phyloP scores from a whole-genome alignment of 2,888 invertebrate genomes.

The Epinotia ramella region DNA sequence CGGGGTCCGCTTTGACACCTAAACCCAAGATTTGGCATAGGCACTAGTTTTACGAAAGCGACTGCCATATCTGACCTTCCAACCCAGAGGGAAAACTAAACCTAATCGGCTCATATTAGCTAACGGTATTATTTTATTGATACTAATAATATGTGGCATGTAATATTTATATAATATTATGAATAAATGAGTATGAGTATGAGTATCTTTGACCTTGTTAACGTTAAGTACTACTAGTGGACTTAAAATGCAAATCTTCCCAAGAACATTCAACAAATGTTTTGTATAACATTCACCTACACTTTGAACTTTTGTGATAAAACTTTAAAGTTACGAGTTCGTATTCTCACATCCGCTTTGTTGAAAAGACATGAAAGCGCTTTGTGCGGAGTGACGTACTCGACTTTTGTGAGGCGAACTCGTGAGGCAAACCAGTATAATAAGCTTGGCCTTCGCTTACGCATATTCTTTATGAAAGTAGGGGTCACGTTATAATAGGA shows the following conservation, averaged over 20 bases:
- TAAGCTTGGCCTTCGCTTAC: neutral
- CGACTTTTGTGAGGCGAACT: neutral
- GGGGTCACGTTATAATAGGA: neutral
- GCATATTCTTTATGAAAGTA: neutral
- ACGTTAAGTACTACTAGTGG: neutral
- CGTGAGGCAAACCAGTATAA: neutral
- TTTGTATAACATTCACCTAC: slow-evolving; percentile 27
- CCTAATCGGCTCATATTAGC: no score
- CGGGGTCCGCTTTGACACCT: no score
- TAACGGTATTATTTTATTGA: no score
- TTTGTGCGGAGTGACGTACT: slow-evolving; percentile 32
- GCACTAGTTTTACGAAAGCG: no score
- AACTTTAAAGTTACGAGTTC: slow-evolving; percentile 39
- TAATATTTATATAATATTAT: no score
- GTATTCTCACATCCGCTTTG: slow-evolving; percentile 31
- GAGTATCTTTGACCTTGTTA: neutral
- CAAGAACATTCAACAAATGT: slow-evolving; percentile 27
- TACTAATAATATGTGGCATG: no score
- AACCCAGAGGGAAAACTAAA: no score
- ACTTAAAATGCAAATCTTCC: slow-evolving; percentile 3
- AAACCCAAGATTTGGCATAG: no score
- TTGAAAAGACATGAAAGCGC: slow-evolving; percentile 36
- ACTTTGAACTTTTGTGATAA: slow-evolving; percentile 36
- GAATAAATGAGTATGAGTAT: no score
- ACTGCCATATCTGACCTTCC: no score